Base-by-base conservation (phyloP, 2,888 invertebrate species). In the Pandemis corylana region DNA sequence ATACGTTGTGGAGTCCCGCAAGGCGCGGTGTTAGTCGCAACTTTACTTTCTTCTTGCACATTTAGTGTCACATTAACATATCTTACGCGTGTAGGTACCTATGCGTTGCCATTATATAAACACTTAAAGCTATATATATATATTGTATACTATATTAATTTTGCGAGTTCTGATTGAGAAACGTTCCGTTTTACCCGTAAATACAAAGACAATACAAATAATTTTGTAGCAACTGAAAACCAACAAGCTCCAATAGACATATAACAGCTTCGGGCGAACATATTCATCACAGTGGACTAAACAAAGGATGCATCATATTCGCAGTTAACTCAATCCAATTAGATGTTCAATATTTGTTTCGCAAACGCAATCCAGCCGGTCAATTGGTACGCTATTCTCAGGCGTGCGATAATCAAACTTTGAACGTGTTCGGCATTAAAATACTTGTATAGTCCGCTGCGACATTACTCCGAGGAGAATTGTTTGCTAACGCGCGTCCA, bases 41-140 rank as follows among this genome's bases (percentile, higher is more conserved):
- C 78, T 86, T 59, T 59, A 59, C 28, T 59, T 59, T 84, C 85
- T 72, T 78, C 79, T 78, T 80, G 80, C 78, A 83, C 79, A 82
- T 80, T 77, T 75, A 78, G 85, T 87, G 85, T 89, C 72, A 84
- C 82, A 83, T 82, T 77, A 83, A 80, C 83, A 85, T 85, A 84
- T 79, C 83, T 85, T 85, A 83, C 84, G 85, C 85, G 89, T 92
- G 89, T 59, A 59, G 59, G 59, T 90, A 86, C 90, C 85, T 89
- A 90, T 86, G 90, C 87, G 83, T 86, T 89, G 87, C 85, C 83
- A 87, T 86, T 86, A 85, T 86, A 85, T 85, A 85, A 90, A 94
- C 94, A 94, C 93, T 93, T 93, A 94, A 94, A 94, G 94, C 94
- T 94, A 92, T 89, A 56, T 83, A 80, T 20, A 20, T 20, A 20